phyloP scores from a whole-genome alignment of 2,888 invertebrate genomes.

The Hypselothyrea guttata region DNA sequence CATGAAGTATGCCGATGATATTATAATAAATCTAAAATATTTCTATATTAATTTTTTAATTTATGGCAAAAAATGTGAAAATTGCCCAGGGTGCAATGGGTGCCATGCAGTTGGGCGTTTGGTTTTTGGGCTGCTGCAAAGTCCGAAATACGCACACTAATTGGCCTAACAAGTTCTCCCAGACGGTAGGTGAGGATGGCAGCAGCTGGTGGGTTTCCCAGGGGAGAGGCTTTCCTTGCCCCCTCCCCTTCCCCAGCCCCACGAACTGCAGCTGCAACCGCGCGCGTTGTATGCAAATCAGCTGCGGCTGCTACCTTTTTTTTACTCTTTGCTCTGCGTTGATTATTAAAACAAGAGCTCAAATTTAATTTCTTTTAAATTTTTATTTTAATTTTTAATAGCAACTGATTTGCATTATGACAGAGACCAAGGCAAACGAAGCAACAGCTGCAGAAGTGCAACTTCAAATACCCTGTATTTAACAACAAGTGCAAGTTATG shows the following conservation, averaged over 20 bases:
- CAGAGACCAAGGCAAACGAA: slow-evolving; percentile 3
- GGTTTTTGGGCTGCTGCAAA: slow-evolving; percentile 40
- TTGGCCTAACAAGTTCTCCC: slow-evolving; percentile 60
- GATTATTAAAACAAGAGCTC: slow-evolving; percentile 41
- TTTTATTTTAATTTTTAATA: slow-evolving; percentile 32
- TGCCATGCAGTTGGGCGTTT: slow-evolving; percentile 13
- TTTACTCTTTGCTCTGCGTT: slow-evolving; percentile 4
- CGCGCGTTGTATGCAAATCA: slow-evolving; percentile 52
- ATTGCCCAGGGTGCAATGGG: too few relatives aligned
- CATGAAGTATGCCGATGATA: too few relatives aligned
- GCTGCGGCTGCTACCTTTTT: slow-evolving; percentile 8
- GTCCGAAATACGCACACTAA: slow-evolving; percentile 63
- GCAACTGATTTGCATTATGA: neutral
- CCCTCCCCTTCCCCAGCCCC: too few relatives aligned
- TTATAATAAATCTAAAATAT: too few relatives aligned
- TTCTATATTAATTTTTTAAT: too few relatives aligned
- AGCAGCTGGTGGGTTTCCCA: neutral
- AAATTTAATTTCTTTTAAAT: slow-evolving; percentile 45
- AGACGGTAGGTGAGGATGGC: slow-evolving; percentile 7
- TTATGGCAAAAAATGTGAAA: too few relatives aligned
- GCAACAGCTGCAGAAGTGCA: neutral
- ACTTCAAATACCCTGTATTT: neutral
- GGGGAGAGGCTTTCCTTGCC: too few relatives aligned
- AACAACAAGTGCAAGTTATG: too few relatives aligned
- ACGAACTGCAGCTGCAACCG: slow-evolving; percentile 32